Evolutionary conservation across 2,797 vertebrate species (phyloP), one percentile per base, ranked within the genome.

Genomic region (Amphiprion clarkii): DNA sequence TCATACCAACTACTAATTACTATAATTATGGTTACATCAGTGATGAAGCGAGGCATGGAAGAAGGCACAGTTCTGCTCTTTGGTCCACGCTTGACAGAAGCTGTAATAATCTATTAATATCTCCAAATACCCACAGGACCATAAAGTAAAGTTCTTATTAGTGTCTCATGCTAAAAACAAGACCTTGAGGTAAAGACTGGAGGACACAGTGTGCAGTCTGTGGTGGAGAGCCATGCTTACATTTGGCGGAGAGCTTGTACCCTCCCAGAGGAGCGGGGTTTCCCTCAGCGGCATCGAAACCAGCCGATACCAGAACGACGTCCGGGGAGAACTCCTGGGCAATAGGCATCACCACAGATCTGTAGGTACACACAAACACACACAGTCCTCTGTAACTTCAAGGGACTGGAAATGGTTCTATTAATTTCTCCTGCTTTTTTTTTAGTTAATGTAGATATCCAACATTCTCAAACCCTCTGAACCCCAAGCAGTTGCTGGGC

Each of bases 281-380:
- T 14, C 98, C 98, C 21, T 98, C 97, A 0, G 97, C 97, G 0
- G 98, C 97, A 1, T 99, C 97, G 31, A 99, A 99, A 19, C 98
- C 98, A 0, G 98, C 96, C 0, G 98, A 99, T 46, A 99, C 97
- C 87, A 99, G 93, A 66, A 99, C 97, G 42, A 99, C 91, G 0
- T 99, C 97, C 0, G 98, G 98, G 66, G 95, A 95, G 92, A 99
- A 99, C 87, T 99, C 96, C 29, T 95, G 96, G 6, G 97, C 97
- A 0, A 99, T 96, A 0, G 98, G 98, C 96, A 99, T 97, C 94
- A 99, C 97, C 76, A 99, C 96, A 0, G 95, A 96, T 95, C 98
- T 99, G 91, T 6, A 33, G 54, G 27, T 19, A 85, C 82, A 88
- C 65, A 78, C 31, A 53, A 56, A 67, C 48, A 70, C 13, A 46